phyloP scores from a whole-genome alignment of 1,140 invertebrate species.

The Platyscapa corneri region DNA sequence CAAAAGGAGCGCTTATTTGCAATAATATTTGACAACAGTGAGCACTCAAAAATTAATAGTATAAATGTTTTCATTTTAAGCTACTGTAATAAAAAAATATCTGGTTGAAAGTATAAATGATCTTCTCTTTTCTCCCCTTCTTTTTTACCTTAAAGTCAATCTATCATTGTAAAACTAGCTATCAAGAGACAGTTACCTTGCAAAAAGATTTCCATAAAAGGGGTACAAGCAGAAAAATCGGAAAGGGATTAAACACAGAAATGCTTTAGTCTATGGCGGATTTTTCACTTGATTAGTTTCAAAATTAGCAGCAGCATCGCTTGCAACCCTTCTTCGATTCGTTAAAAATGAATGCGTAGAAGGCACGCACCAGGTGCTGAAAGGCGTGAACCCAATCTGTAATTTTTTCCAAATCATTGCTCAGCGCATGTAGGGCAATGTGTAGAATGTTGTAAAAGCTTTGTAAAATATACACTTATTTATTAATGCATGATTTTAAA shows the following conservation, averaged over 20 bases:
- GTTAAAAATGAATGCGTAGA: conserved; percentile 61
- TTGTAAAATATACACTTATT: too few species aligned
- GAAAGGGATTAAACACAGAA: not conserved
- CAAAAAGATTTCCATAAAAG: conserved; percentile 25
- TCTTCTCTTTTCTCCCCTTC: not conserved
- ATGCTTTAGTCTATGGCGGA: conserved; percentile 36
- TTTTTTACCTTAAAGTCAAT: not conserved
- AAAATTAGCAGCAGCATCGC: conserved; percentile 53
- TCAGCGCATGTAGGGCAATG: conserved; percentile 61
- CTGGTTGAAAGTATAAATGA: too few species aligned
- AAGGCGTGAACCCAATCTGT: conserved; percentile 35
- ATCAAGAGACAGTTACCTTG: not conserved
- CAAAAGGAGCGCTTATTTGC: too few species aligned
- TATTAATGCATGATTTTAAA: too few species aligned
- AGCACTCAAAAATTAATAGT: too few species aligned
- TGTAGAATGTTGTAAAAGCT: not conserved
- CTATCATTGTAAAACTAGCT: conserved; percentile 36
- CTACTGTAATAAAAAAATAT: not conserved
- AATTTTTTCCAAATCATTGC: conserved; percentile 65
- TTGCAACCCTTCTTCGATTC: conserved; percentile 62
- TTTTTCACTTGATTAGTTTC: conserved; percentile 63
- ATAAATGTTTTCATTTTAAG: not conserved
- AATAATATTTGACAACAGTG: too few species aligned
- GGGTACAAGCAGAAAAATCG: not conserved
- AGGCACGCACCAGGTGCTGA: conserved; percentile 62